Conservation (phyloP, 2,888 invertebrate species). For the Hypomecis atomaria region DNA sequence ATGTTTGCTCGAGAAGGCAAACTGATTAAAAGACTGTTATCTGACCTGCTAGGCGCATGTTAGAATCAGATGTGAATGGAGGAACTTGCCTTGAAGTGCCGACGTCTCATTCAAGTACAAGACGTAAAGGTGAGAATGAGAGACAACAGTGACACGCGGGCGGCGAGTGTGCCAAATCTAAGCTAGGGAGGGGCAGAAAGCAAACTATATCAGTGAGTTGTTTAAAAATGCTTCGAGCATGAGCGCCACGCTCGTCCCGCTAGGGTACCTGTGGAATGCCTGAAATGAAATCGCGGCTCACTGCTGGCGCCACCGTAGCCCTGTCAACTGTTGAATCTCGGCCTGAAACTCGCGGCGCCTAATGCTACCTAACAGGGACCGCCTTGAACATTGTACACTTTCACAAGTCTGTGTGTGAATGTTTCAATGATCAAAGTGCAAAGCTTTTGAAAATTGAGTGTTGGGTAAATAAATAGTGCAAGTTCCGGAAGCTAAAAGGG, state of each 20-base stretch:
- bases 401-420: conserved; percentile 28
- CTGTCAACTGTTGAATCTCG: conserved; percentile 85
- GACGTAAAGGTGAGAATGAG: conserved; percentile 85
- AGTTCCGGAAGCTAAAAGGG: conserved; percentile 44
- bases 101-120: conserved; percentile 85
- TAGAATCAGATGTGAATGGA: conserved; percentile 80
- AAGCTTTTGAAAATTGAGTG: conserved; percentile 25
- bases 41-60: conserved; percentile 82
- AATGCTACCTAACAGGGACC: conserved; percentile 66
- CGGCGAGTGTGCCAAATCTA: conserved; percentile 85
- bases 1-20: conserved; percentile 70
- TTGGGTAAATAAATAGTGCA: conserved; percentile 42
- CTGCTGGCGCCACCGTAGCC: conserved; percentile 79
- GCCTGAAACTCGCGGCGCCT: conserved; percentile 77
- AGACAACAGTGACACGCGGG: conserved; percentile 86
- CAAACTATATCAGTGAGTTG: conserved; percentile 84
- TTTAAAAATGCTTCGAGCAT: conserved; percentile 73
- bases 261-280: conserved; percentile 81
- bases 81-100: conserved; percentile 84
- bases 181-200: conserved; percentile 86
- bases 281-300: conserved; percentile 79
- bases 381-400: conserved; percentile 47
- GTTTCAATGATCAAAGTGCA: conserved; percentile 12
- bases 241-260: conserved; percentile 73
- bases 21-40: conserved; percentile 72